Evolutionary conservation across 2,113 vertebrate species (phyloP).

Genomic region (Rhadina sibilatrix): DNA sequence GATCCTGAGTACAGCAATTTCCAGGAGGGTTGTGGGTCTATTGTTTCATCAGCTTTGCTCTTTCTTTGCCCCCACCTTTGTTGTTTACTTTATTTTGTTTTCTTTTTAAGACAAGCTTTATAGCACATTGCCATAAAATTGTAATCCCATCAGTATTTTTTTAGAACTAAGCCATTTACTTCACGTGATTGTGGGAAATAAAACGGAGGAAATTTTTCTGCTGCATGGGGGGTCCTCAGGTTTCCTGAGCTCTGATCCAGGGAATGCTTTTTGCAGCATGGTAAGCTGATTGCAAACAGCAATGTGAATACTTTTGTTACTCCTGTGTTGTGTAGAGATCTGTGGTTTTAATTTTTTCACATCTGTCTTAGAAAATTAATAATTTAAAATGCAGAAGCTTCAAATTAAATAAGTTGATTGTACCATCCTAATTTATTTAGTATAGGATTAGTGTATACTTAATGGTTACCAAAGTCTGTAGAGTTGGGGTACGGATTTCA

Average conservation of each 20-base stretch:
- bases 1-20: not conserved
- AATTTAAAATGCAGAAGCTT: not conserved
- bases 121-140: not conserved
- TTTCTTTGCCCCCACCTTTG: not conserved
- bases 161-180: not conserved
- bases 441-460: not conserved
- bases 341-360: not conserved
- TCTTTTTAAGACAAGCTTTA: not conserved
- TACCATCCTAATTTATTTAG: not conserved
- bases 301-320: not conserved
- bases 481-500: not conserved
- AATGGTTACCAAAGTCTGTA: not conserved
- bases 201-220: not conserved
- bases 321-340: not conserved
- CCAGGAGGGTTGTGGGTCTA: not conserved
- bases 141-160: not conserved
- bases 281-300: not conserved
- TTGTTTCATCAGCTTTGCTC: not conserved
- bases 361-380: not conserved
- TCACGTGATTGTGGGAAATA: not conserved
- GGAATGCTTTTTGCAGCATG: not conserved
- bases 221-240: rapidly evolving
- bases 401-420: not conserved
- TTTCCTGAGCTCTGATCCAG: not conserved
- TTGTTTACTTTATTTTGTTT: not conserved